These are phyloP conservation scores for Scaptomyza hsui DNA, from an alignment of 1,140 invertebrate genomes.

Conservation along the genomic window DNA sequence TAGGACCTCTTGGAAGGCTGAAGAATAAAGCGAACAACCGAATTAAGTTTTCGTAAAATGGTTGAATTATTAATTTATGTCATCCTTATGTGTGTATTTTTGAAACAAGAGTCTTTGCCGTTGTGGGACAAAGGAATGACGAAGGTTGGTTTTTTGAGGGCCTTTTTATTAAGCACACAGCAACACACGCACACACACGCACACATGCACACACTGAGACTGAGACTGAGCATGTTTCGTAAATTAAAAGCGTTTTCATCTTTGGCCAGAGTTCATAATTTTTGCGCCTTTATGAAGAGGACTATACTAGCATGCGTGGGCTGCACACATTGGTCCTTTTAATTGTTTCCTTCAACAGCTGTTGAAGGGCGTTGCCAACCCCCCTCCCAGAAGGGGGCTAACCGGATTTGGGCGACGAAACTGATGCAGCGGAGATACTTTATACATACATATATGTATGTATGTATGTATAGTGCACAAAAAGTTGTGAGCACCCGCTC, in stretches of 20 bases:
- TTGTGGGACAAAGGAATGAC: constrained; percentile 3
- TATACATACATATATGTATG: constrained; percentile 13
- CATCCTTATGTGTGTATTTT: constrained; percentile 17
- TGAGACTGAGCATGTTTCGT: constrained; percentile 38
- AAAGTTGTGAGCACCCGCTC: constrained; percentile 26
- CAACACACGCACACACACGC: no score
- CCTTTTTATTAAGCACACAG: constrained; percentile 8
- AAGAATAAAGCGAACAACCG: constrained; percentile 30
- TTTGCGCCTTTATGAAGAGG: constrained; percentile 67
- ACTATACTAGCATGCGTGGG: constrained; percentile 22
- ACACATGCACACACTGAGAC: no score
- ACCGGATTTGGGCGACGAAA: constrained; percentile 6
- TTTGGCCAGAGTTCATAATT: constrained; percentile 74
- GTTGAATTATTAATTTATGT: constrained; percentile 54
- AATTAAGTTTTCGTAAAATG: constrained; percentile 38
- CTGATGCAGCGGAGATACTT: constrained; percentile 20
- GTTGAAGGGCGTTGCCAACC: constrained; percentile 17
- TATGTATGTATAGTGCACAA: no score
- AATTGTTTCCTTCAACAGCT: constrained; percentile 65
- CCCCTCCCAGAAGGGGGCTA: constrained; percentile 1
- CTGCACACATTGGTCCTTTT: constrained; percentile 43
- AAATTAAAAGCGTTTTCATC: constrained; percentile 75
- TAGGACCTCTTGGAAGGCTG: background rate
- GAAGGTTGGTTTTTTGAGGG: background rate
- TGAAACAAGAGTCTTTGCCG: constrained; percentile 1